phyloP scores from a whole-genome alignment of 2,888 invertebrate genomes.

The Drosophila algonquin region DNA sequence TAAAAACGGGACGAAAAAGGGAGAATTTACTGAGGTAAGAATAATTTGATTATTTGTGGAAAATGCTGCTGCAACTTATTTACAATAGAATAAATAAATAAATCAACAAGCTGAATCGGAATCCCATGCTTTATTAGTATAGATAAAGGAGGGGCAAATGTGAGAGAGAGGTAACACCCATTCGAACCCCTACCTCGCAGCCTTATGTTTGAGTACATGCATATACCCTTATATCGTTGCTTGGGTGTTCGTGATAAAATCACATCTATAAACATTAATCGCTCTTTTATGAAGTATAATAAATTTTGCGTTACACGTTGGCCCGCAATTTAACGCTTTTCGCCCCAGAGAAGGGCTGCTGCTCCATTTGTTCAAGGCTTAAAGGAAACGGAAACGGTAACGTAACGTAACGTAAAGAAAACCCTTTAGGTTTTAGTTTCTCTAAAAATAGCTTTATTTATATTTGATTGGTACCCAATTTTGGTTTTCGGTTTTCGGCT shows the following conservation, averaged over 20 bases:
- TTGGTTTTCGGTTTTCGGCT: slow-evolving; percentile 38
- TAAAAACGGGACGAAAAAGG: background rate
- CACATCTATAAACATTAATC: slow-evolving; percentile 80
- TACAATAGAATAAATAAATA: background rate
- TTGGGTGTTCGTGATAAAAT: slow-evolving; percentile 71
- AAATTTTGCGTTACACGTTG: slow-evolving; percentile 65
- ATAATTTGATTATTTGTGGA: background rate
- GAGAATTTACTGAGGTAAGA: background rate
- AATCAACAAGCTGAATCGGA: background rate
- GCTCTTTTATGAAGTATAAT: slow-evolving; percentile 79
- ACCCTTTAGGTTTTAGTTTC: slow-evolving; percentile 55
- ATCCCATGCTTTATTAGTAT: no score
- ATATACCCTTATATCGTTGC: slow-evolving; percentile 24
- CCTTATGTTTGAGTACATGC: slow-evolving; percentile 1
- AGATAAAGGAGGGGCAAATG: background rate
- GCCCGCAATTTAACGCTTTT: slow-evolving; percentile 49
- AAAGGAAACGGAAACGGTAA: background rate
- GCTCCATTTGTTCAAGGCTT: slow-evolving; percentile 8
- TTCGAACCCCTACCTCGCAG: slow-evolving; percentile 20
- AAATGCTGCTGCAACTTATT: background rate
- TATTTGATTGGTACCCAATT: slow-evolving; percentile 78
- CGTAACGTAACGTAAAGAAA: slow-evolving; percentile 11
- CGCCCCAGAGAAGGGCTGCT: no score
- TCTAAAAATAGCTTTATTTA: slow-evolving; percentile 78
- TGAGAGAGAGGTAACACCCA: slow-evolving; percentile 16